Base-by-base conservation (phyloP, 2,797 vertebrate species). In the Tenualosa thibaudeaui region DNA sequence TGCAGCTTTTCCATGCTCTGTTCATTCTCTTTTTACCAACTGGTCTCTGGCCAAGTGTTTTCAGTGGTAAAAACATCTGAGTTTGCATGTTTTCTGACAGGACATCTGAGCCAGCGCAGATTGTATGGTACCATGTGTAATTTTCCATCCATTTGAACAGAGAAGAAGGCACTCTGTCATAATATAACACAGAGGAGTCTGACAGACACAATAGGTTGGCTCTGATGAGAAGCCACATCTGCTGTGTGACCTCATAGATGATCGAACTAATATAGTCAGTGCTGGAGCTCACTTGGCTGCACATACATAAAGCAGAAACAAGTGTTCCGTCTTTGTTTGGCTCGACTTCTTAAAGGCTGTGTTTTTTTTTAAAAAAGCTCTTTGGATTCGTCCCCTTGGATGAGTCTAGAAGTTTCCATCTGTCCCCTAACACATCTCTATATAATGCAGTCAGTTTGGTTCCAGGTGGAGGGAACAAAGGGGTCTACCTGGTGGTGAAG, bases 201-300 rank as follows among this genome's bases (percentile, higher is more conserved):
- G 71, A 78, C 71, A 78, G 71, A 78, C 37, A 75, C 68, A 78
- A 46, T 46, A 78, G 71, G 19, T n/a, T 46, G 71, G 71, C 71
- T 78, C 37, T 4, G 22, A 19, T 7, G 40, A 78, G 5, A 40
- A 43, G 9, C 71, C 40, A 19, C 71, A 78, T 78, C 71, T 78
- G 71, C 19, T 43, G 71, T 7, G 37, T 78, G 71, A 78, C 71
- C 71, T 78, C 71, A 78, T 46, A n/a, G 17, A 78, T 78, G 71
- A 78, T 46, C 5, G 26, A 78, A 46, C 71, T 40, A 78, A 17
- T 78, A 22, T 19, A 46, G 71, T 78, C 40, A 22, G 37, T 22
- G 37, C 9, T 19, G 71, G 40, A 46, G 40, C 37, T n/a, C 37
- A 78, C 71, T 78, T 46, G 71, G 71, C 40, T 22, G 71, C 6